Conservation (phyloP, 2,888 invertebrate genomes). For the Torymus tubicola region DNA sequence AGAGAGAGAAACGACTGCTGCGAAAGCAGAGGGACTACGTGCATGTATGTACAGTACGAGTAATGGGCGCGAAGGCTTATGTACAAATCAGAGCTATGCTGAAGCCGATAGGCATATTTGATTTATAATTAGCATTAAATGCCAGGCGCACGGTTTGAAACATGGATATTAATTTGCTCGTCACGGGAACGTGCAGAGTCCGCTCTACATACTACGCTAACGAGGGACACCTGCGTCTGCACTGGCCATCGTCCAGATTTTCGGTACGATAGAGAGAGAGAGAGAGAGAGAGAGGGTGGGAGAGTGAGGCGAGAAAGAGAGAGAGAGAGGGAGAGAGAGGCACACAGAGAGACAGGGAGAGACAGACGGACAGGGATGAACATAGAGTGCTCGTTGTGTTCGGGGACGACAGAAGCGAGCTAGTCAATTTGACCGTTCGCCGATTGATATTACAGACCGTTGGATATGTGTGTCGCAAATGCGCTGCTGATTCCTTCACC, state of each 20-base stretch:
- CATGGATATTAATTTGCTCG: slow-evolving; percentile 63
- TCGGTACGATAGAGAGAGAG: not conserved
- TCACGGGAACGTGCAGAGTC: not conserved
- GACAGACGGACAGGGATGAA: not conserved
- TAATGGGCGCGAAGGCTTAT: slow-evolving; percentile 12
- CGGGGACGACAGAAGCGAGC: not conserved
- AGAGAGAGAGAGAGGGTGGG: too few species aligned
- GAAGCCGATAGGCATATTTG: slow-evolving; percentile 62
- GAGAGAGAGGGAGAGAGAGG: too few species aligned
- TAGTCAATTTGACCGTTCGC: slow-evolving; percentile 46
- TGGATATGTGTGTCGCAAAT: slow-evolving; percentile 21
- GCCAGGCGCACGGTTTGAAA: slow-evolving; percentile 61
- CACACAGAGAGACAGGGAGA: too few species aligned
- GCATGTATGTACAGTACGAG: slow-evolving; percentile 17
- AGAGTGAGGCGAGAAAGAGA: too few species aligned
- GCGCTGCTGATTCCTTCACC: slow-evolving; percentile 2
- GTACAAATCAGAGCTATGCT: slow-evolving; percentile 25
- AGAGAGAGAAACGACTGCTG: not conserved
- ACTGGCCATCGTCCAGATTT: slow-evolving; percentile 51
- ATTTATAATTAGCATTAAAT: slow-evolving; percentile 66
- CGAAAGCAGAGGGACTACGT: not conserved
- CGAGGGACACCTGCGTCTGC: slow-evolving; percentile 17
- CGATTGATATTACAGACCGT: slow-evolving; percentile 43
- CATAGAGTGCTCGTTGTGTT: slow-evolving; percentile 16
- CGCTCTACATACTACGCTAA: slow-evolving; percentile 17